Evolutionary conservation across 2,888 invertebrate species (phyloP).

Genomic region (Arrhopalites spinosus): DNA sequence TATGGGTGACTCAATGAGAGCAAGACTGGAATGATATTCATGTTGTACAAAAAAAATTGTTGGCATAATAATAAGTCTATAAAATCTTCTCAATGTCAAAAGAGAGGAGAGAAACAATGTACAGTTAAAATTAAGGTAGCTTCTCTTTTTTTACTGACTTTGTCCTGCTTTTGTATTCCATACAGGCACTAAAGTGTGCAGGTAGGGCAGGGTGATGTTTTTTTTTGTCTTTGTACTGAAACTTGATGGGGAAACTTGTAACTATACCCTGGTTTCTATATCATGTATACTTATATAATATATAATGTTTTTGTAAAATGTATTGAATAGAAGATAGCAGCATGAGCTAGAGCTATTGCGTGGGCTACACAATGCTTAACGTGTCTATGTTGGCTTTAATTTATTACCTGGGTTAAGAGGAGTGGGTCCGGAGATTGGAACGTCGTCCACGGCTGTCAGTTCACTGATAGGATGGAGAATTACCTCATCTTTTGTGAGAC

Average conservation of each 20-base stretch:
- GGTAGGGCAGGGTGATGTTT: neutral
- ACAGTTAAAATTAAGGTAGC: neutral
- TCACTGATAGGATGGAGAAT: slow-evolving; percentile 77
- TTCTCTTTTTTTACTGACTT: neutral
- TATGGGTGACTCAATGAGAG: neutral
- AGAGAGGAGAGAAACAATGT: neutral
- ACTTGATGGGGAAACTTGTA: neutral
- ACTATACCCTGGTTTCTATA: no score
- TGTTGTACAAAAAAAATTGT: neutral
- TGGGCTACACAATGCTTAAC: neutral
- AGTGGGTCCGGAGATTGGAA: slow-evolving; percentile 72
- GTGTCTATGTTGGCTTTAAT: slow-evolving; percentile 5
- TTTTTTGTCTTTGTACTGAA: neutral
- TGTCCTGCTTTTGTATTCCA: neutral
- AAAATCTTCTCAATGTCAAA: neutral
- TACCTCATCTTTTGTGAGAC: slow-evolving; percentile 82
- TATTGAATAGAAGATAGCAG: neutral
- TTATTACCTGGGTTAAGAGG: slow-evolving; percentile 77
- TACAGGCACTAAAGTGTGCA: neutral
- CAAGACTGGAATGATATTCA: neutral
- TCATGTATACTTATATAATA: neutral
- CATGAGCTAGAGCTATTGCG: neutral
- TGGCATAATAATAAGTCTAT: neutral
- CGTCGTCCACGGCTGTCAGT: slow-evolving; percentile 75
- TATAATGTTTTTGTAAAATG: neutral